Evolutionary conservation across 2,113 vertebrate species (phyloP).

Genomic region (Dipodomys merriami): DNA sequence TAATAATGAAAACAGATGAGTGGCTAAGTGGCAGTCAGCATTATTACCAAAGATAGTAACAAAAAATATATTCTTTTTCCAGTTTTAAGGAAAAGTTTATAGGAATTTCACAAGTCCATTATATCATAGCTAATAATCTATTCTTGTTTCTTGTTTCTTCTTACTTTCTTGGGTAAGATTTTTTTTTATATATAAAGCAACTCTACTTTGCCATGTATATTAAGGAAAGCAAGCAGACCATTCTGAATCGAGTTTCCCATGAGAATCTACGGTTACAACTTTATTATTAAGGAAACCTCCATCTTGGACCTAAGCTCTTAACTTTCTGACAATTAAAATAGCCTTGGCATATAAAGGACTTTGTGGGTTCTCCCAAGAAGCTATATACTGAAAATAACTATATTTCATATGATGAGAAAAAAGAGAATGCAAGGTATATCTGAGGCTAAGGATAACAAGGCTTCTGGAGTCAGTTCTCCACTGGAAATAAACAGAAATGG

Average conservation of each 20-base stretch:
- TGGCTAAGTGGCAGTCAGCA: background rate
- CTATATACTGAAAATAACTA: background rate
- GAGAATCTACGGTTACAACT: constrained; percentile 1
- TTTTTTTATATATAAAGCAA: background rate
- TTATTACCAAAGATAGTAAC: constrained; percentile 23
- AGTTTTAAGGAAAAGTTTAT: background rate
- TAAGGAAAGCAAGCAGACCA: background rate
- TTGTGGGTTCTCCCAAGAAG: background rate
- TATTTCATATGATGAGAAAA: constrained; percentile 22
- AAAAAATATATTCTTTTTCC: background rate
- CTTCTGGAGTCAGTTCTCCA: background rate
- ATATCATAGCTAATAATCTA: background rate
- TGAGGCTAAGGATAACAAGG: background rate
- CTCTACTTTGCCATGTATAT: background rate
- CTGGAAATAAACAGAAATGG: background rate
- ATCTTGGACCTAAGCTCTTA: background rate
- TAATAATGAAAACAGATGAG: constrained; percentile 27
- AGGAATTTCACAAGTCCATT: background rate
- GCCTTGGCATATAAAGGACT: background rate
- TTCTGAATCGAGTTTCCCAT: background rate
- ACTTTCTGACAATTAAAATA: background rate
- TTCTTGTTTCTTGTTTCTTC: background rate
- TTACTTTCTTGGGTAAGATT: background rate
- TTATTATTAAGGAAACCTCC: background rate
- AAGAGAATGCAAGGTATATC: background rate